Evolutionary conservation across 2,797 vertebrate species (phyloP), one percentile per base, ranked within the genome.

Genomic region (Synaphobranchus kaupii): DNA sequence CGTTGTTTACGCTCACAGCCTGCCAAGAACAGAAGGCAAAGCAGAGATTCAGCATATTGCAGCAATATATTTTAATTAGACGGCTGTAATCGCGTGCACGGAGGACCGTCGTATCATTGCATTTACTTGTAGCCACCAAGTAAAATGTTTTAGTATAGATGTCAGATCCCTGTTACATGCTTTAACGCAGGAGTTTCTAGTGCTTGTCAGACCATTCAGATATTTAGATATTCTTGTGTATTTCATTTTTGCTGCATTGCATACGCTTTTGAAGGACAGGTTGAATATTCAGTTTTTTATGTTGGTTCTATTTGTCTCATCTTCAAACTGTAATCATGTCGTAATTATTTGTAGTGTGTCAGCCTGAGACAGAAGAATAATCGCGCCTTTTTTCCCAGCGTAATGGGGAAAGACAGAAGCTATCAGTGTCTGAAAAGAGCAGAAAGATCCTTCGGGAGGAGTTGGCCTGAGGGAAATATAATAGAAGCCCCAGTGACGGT

Each of bases 401-500:
- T 39, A 44, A 54, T 10, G 34, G 44, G 54, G 17, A 25, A 76
- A 80, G 44, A 52, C 60, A 73, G 44, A 90, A 90, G 89, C 87
- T 90, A 86, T 92, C 90, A 88, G 89, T 85, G 92, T 88, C 58
- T 90, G 58, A 88, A 83, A 88, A 87, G 28, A 87, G 89, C 90
- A 83, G 56, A 13, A 87, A 84, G 71, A 84, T 90, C 92, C 90
- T 90, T 66, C 15, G 90, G 89, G 92, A 88, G 91, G 89, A 86
- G 4, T 91, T 89, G 87, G 89, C 87, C 91, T 92, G 90, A 87
- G 90, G 89, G 91, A 92, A 92, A 92, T 89, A 73, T 83, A 90
- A 89, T 86, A 91, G 85, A 90, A 89, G 85, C 85, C 28, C 71
- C 85, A 84, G 85, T 84, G 84, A 83, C 68, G 66, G 80, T 83